Evolutionary conservation across 1,140 invertebrate species (phyloP), one percentile per base, ranked within the genome.

Genomic region (Glossosoma conforme): DNA sequence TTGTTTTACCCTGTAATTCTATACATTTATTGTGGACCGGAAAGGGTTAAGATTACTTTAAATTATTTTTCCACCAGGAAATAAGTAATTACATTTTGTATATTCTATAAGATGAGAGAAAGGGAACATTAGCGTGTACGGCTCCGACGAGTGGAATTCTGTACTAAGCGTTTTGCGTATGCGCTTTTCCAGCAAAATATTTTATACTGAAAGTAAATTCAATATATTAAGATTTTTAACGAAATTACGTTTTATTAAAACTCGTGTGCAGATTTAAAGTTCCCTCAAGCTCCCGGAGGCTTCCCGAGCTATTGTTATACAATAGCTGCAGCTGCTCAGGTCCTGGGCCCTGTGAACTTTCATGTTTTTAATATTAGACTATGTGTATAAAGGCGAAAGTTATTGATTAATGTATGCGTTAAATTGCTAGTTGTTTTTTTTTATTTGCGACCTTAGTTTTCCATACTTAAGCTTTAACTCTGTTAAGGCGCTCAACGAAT

Each of bases 61-160:
- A n/a, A 55, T 51, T 50, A 41, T 73, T 52, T 72, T 74, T 74
- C 70, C 69, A 73, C 69, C 70, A 65, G 70, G 69, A 74, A 74
- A 71, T 74, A 73, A 73, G 69, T 73, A 74, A 72, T 69, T 72
- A 70, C 72, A 74, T 74, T 73, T 74, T 74, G 72, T 74, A 74
- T 74, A 74, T 74, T 74, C 69, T 72, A 72, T 72, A 65, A 72
- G 73, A 69, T 72, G 70, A 70, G 71, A n/a, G n/a, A n/a, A n/a
- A 70, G 71, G 68, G 68, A 70, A 61, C 69, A 67, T 69, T 69
- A 63, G 68, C 69, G 70, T 69, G 65, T 69, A 71, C 70, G 70
- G 68, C n/a, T 9, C 9, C 9, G 9, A 9, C 28, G 28, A 30
- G 9, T 30, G n/a, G n/a, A 51, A 35, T 43, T 36, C 35, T 37